Conservation (phyloP, 1,140 invertebrate genomes). For the Ooceraea biroi region DNA sequence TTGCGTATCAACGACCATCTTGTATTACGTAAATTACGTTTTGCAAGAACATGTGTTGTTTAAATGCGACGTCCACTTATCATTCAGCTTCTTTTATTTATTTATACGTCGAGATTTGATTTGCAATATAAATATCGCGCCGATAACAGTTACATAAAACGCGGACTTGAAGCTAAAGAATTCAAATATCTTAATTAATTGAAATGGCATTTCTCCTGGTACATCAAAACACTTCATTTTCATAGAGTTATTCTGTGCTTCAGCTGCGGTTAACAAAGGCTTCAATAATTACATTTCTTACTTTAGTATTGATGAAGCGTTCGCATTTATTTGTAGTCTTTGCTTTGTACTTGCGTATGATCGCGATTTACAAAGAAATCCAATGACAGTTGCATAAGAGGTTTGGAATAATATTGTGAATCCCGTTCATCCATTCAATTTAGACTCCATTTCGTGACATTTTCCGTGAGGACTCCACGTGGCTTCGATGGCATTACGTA, state of each 20-base stretch:
- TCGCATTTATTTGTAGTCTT: not conserved
- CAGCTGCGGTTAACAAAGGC: not conserved
- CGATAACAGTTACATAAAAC: not conserved
- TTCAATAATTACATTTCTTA: constrained; percentile 8
- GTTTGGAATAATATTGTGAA: not conserved
- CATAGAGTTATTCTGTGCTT: not conserved
- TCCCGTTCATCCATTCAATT: constrained; percentile 14
- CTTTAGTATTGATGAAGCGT: not conserved
- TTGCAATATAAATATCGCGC: not conserved
- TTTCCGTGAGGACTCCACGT: not conserved
- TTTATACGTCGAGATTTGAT: not conserved
- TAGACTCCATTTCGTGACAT: not conserved
- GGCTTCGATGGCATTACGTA: not conserved
- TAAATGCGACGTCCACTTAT: not conserved
- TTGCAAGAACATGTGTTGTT: too few species aligned
- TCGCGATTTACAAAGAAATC: not conserved
- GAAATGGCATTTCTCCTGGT: not conserved
- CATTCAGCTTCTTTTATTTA: too few species aligned
- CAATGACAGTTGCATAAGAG: constrained; percentile 16
- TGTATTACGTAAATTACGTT: too few species aligned
- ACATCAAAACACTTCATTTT: not conserved
- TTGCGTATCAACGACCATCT: not conserved
- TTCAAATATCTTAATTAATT: constrained; percentile 12
- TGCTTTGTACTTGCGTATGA: not conserved
- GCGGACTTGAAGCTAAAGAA: not conserved